A percentile compares a stretch with the other conserved stretches of the same genome.
These are phyloP conservation scores for Chondrilla cf. caribensis DNA, from an alignment of 37 sponge, comb jelly and placozoan species.

Conservation along the genomic window DNA sequence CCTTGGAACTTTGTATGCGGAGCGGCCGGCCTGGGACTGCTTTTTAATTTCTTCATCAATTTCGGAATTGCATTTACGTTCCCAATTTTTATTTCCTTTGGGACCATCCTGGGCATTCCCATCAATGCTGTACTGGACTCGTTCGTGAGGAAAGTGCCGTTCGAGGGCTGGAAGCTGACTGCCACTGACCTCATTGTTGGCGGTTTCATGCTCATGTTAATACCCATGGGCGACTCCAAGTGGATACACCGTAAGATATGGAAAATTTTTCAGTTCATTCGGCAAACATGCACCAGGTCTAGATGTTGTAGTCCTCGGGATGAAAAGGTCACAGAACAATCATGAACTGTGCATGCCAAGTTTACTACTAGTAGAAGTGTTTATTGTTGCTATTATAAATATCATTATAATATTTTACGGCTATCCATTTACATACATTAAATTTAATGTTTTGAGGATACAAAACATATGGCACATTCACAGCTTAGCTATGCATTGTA, in stretches of 20 bases:
- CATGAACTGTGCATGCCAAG: too few relatives aligned
- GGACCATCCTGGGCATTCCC: constrained; percentile 86
- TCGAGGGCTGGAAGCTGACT: constrained; percentile 66
- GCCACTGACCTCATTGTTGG: constrained; percentile 62
- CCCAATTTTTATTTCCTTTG: constrained; percentile 89
- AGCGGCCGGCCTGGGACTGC: constrained; percentile 41
- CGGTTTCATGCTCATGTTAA: constrained; percentile 77
- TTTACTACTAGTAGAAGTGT: too few relatives aligned
- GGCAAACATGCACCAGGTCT: too few relatives aligned
- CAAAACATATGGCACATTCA: too few relatives aligned
- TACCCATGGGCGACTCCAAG: constrained; percentile 55
- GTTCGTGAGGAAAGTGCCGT: constrained; percentile 36
- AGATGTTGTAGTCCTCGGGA: too few relatives aligned
- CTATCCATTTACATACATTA: too few relatives aligned
- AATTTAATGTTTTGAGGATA: too few relatives aligned
- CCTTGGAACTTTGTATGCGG: constrained; percentile 71
- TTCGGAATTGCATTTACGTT: constrained; percentile 93
- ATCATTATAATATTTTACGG: too few relatives aligned
- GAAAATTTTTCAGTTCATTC: neutral
- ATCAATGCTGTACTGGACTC: constrained; percentile 76
- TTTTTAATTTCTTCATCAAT: constrained; percentile 86
- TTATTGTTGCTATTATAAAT: too few relatives aligned
- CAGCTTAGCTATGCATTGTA: too few relatives aligned
- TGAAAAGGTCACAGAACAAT: too few relatives aligned
- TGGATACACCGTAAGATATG: constrained; percentile 25